Percentiles rank a stretch among this genome's conserved stretches.
Evolutionary conservation across 2,797 vertebrate genomes (phyloP).

Genomic region (Lutjanus argentimaculatus): DNA sequence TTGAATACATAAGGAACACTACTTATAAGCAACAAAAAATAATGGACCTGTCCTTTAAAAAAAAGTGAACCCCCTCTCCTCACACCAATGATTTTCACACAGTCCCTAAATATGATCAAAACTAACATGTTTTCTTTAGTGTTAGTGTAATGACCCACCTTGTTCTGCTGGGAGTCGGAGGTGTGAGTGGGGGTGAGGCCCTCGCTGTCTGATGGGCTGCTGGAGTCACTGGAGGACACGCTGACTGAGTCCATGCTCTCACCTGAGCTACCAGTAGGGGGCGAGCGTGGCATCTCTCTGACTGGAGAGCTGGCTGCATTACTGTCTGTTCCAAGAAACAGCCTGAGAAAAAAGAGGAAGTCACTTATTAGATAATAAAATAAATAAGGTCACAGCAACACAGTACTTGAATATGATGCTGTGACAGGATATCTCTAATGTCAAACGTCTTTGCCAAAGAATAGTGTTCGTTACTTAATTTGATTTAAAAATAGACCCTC

Average conservation of each 20-base stretch:
- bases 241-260: slow-evolving; percentile 96
- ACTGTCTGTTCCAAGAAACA: slow-evolving; percentile 91
- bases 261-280: slow-evolving; percentile 91
- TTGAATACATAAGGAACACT: no score
- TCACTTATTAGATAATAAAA: slow-evolving; percentile 51
- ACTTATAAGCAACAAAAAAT: no score
- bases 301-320: slow-evolving; percentile 86
- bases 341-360: slow-evolving; percentile 76
- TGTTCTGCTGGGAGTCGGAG: slow-evolving; percentile 87
- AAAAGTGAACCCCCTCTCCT: no score
- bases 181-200: slow-evolving; percentile 82
- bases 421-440: background rate
- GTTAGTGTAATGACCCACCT: slow-evolving; percentile 82
- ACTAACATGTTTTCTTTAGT: background rate
- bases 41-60: no score
- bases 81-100: background rate
- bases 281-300: slow-evolving; percentile 89
- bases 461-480: background rate
- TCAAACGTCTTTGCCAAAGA: background rate
- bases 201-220: slow-evolving; percentile 89
- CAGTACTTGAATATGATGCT: slow-evolving; percentile 5
- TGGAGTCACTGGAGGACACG: slow-evolving; percentile 93
- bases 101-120: background rate
- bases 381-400: slow-evolving; percentile 28
- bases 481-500: background rate